Percentiles rank a stretch among this genome's conserved stretches.
Evolutionary conservation across 37 sponge, comb jelly and placozoan genomes (phyloP).

Genomic region (Crambe crambe): DNA sequence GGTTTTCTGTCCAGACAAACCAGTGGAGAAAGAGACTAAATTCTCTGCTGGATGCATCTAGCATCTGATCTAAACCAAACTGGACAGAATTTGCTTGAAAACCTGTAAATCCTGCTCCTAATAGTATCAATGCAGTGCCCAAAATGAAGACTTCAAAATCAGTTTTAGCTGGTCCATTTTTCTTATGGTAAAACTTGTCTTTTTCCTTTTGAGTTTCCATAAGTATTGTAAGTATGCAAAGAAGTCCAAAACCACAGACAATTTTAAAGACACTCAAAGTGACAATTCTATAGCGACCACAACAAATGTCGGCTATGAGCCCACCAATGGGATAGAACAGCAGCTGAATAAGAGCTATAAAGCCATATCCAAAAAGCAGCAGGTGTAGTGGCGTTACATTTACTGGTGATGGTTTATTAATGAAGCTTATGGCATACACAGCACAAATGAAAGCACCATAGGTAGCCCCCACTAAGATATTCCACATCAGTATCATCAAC

Average conservation of each 20-base stretch:
- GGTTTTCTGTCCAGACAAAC: background rate
- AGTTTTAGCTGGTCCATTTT: background rate
- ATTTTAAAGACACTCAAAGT: background rate
- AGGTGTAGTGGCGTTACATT: background rate
- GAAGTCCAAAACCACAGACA: background rate
- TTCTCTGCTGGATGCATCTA: conserved; percentile 2
- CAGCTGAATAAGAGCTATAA: background rate
- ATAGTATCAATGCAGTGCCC: background rate
- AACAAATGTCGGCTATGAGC: conserved; percentile 5
- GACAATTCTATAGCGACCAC: conserved; percentile 1
- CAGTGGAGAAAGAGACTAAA: conserved; percentile 10
- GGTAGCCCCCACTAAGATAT: background rate
- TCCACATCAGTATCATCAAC: conserved; percentile 8
- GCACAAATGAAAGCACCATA: background rate
- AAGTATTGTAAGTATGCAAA: background rate
- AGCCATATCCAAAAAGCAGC: background rate
- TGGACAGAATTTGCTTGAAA: conserved; percentile 3
- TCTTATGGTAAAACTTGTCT: too few species aligned
- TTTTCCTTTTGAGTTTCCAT: background rate
- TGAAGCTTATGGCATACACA: background rate
- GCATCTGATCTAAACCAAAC: conserved; percentile 18
- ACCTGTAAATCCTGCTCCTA: background rate
- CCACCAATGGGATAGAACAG: conserved; percentile 5
- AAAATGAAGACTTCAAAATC: too few species aligned
- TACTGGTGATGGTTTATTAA: too few species aligned